Base-by-base conservation (phyloP, 2,113 vertebrate genomes). In the Suncus etruscus region DNA sequence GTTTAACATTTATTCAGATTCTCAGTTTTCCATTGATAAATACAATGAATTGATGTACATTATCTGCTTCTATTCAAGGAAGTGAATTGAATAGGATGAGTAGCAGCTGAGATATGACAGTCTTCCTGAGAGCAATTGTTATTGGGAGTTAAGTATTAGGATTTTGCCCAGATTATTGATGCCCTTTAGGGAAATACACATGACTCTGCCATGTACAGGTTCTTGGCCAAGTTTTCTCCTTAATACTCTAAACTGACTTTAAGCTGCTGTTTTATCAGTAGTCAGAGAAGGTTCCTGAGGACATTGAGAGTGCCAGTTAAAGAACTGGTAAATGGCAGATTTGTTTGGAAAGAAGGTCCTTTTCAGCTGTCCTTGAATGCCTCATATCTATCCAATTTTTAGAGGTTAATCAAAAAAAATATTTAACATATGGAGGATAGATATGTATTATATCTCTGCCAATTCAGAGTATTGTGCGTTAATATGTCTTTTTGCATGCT, bases 391-490 rank as follows among this genome's bases (percentile, higher is more conserved):
- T 84, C 82, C 45, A 84, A 29, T 75, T 54, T 81, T 58, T 74
- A 29, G 9, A 86, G 63, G 8, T 16, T 25, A 68, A 48, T 61
- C 69, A 4, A 93, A 51, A 8, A 66, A 94, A 91, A 82, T n/a
- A 70, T 32, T 3, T 45, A 65, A 48, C 27, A 83, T 11, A 76
- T 14, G 18, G 22, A 68, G 24, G 51, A 32, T 1, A 54, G 72
- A 54, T 61, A 0, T 50, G 14, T 66, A 39, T 39, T 8, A 29
- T 66, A 66, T 66, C 24, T 66, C 10, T 66, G 65, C 27, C 11
- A 58, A 66, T 66, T 66, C 25, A 87, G 27, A 66, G 22, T 32
- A 18, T 69, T 16, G 65, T 1, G 83, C 0, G 6, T 29, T 66
- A 65, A 6, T 29, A 27, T 63, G 65, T 31, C 4, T 31, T 83